Evolutionary conservation across 2,113 vertebrate species (phyloP), one percentile per base, ranked within the genome.

Genomic region (Apodemus speciosus): DNA sequence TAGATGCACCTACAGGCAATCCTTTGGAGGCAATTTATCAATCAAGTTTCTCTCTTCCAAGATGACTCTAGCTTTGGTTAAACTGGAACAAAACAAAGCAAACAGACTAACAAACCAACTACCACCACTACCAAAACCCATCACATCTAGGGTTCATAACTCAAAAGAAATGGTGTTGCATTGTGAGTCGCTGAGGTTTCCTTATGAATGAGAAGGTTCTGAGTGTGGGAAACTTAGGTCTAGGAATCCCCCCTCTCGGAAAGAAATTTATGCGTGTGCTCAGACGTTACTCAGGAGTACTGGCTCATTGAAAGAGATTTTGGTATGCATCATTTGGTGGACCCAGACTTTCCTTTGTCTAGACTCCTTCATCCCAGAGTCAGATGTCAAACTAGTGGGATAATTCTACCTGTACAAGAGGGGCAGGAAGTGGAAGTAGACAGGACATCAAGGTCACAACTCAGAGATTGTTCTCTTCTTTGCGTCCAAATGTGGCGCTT

Each of bases 151-250:
- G 27, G 15, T 18, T 60, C 35, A 1, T 20, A 51, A 85, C 38
- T 71, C 38, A 20, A 69, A 32, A 10, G 27, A 58, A 3, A 18
- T 32, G 25, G 3, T 18, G 53, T 21, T 21, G 38, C 4, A 6
- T 14, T n/a, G 23, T 72, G n/a, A 4, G 0, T 0, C 25, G 13
- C 11, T 14, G 14, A 1, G 18, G 38, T 6, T 14, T 81, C 35
- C 40, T 40, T 7, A 20, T 15, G 23, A 40, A 1, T 0, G 35
- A 49, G 32, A 77, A 76, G 35, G 3, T 14, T 20, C 21, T 60
- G 35, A 2, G 15, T 72, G 9, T 9, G 56, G 49, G 51, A 58
- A 32, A 62, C 0, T 38, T 10, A 32, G 5, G 6, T 21, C 3
- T 13, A 32, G 32, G 3, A 25, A 7, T 18, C 2, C 25, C 21